phyloP scores from a whole-genome alignment of 2,888 invertebrate genomes.

The Drosophila aldrichi region DNA sequence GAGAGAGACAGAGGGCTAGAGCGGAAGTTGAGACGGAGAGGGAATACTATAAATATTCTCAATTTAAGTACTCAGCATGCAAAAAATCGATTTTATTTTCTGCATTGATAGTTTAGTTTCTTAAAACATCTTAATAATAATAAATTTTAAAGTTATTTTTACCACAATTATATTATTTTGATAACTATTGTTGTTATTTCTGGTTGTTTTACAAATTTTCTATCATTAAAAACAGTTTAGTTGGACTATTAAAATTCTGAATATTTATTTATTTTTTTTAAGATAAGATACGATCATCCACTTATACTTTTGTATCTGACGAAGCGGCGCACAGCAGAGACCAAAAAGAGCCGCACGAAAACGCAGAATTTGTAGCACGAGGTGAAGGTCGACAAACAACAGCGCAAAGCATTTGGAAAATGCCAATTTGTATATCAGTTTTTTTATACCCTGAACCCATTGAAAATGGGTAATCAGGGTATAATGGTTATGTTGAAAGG shows the following conservation, averaged over 20 bases:
- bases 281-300: no score
- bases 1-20: constrained; percentile 37
- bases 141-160: neutral
- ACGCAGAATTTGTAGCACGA: constrained; percentile 42
- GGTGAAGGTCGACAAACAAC: constrained; percentile 74
- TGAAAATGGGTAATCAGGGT: no score
- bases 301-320: constrained; percentile 20
- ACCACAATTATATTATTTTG: neutral
- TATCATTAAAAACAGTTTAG: no score
- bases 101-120: no score
- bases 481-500: no score
- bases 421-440: constrained; percentile 35
- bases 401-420: constrained; percentile 43
- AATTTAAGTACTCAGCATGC: neutral
- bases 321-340: neutral
- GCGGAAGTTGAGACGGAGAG: neutral
- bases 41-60: neutral
- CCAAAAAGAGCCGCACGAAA: neutral
- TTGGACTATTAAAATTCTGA: no score
- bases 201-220: no score
- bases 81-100: neutral
- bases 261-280: no score
- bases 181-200: no score
- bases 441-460: no score
- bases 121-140: neutral